Evolutionary conservation across 1,140 invertebrate species (phyloP).

Genomic region (Pararge aegeria): DNA sequence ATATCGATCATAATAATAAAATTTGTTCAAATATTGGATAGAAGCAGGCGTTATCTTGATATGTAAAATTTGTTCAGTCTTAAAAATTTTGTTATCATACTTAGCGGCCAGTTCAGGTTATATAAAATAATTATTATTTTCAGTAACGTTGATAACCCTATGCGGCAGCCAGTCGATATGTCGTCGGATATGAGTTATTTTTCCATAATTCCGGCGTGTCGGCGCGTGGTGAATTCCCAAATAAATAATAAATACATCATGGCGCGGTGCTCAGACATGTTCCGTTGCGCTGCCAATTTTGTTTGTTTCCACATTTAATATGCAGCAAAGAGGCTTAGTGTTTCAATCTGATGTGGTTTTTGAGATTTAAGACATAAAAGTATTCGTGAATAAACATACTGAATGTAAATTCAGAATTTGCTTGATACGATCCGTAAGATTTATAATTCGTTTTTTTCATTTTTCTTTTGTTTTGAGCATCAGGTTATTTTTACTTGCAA

Average conservation of each 20-base stretch:
- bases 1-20: no score
- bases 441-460: no score
- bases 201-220: constrained; percentile 66
- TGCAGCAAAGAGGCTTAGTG: constrained; percentile 43
- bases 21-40: no score
- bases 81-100: no score
- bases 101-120: no score
- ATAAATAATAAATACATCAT: constrained; percentile 77
- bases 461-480: no score
- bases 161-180: constrained; percentile 57
- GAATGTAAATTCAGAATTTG: neutral
- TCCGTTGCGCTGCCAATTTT: constrained; percentile 38
- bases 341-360: constrained; percentile 26
- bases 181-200: constrained; percentile 75
- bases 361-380: constrained; percentile 8
- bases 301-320: constrained; percentile 57
- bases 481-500: no score
- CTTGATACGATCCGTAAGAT: neutral
- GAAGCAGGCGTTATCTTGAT: no score
- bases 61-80: no score
- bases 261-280: constrained; percentile 37
- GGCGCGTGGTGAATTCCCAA: constrained; percentile 66
- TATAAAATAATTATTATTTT: neutral
- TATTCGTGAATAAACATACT: neutral
- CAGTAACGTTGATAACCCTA: neutral